Base-by-base conservation (phyloP, 2,888 invertebrate species). In the Zelleria hepariella region DNA sequence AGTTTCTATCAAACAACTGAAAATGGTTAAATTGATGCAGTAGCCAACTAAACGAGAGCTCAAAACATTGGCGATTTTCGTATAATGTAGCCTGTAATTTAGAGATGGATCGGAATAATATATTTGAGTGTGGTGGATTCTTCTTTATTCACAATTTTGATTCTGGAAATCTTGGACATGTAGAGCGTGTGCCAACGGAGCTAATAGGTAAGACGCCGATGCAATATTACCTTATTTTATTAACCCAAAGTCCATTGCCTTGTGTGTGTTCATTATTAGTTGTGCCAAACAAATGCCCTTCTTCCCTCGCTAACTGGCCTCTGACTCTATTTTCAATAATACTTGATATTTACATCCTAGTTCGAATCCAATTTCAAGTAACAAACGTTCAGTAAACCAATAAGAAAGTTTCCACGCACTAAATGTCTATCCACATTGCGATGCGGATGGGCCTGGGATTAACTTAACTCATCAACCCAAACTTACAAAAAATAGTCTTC, bases 101-200 rank as follows among this genome's bases (percentile, higher is more conserved):
- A 81, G 78, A 75, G 69, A 88, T 88, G 88, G 88, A 85, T 80
- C 79, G 78, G 69, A 85, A 77, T 75, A 85, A 77, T 76, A 76
- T 82, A 71, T 85, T 93, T 68, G 90, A 90, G 72, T 92, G 93
- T 77, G 94, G 92, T 69, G 94, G 93, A 69, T 94, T 96, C 83
- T 90, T 91, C 69, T 96, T 97, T 86, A 93, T 93, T 68, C 94
- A 96, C 69, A 94, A 95, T 79, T 96, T 97, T 89, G 97, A 97
- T 82, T 97, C 96, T 52, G 96, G 96, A 61, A 97, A 97, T 87
- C 90, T 97, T 68, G 93, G 94, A 59, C 92, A 91, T 83, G 96
- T 96, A 58, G 96, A 96, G 78, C 90, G 92, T 71, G 93, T 94
- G 60, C 88, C 91, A 54, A 88, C 86, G 74, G 89, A 89, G 74